These are phyloP conservation scores for Dallia pectoralis DNA, from an alignment of 2,797 vertebrate species.

Conservation along the genomic window DNA sequence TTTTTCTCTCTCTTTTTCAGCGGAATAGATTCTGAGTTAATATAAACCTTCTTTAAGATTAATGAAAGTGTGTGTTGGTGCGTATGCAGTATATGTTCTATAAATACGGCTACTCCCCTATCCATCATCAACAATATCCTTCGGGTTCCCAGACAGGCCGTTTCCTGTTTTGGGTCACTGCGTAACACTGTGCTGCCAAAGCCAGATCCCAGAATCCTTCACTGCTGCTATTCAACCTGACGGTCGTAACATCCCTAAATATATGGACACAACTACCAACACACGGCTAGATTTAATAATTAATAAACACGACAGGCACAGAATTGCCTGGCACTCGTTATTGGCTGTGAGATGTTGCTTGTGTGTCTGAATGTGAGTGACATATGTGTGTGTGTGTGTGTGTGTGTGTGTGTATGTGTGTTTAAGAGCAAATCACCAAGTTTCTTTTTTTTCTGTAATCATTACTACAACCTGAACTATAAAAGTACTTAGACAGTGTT, in stretches of 20 bases:
- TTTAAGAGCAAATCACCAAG: neutral
- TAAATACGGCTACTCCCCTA: constrained; percentile 63
- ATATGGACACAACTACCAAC: constrained; percentile 31
- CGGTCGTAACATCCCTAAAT: constrained; percentile 40
- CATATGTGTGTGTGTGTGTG: neutral
- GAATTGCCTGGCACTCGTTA: neutral
- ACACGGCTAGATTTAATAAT: constrained; percentile 1
- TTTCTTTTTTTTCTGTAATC: neutral
- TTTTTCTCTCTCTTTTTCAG: constrained; percentile 47
- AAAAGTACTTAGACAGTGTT: too few species aligned
- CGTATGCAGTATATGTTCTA: constrained; percentile 66
- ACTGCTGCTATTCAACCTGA: constrained; percentile 39
- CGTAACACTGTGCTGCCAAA: constrained; percentile 42
- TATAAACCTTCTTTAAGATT: constrained; percentile 78
- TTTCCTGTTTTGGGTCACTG: constrained; percentile 58
- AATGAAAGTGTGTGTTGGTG: constrained; percentile 72
- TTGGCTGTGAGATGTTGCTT: neutral
- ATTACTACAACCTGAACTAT: too few species aligned
- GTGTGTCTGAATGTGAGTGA: neutral
- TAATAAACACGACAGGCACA: neutral
- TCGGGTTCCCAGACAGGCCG: constrained; percentile 52
- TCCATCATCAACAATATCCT: constrained; percentile 63
- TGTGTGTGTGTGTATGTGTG: neutral
- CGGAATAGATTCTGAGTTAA: constrained; percentile 70
- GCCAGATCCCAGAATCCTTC: constrained; percentile 33